phyloP scores from a whole-genome alignment of 2,797 vertebrate genomes.

The Trematocara caparti region DNA sequence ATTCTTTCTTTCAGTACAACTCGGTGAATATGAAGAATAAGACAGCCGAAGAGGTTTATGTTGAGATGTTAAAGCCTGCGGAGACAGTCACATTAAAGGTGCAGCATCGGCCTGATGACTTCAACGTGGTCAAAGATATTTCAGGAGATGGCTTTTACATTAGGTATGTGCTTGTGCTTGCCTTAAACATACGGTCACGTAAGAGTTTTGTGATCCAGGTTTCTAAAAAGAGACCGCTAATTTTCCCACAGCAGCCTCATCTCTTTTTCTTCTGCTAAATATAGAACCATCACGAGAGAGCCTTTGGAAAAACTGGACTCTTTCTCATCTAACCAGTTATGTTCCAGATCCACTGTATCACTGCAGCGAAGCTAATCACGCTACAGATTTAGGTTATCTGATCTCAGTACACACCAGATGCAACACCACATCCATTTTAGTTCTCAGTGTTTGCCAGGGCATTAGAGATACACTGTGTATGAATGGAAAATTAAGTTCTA shows the following conservation, averaged over 20 bases:
- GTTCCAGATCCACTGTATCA: slow-evolving; percentile 48
- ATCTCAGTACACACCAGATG: slow-evolving; percentile 4
- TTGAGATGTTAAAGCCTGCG: slow-evolving; percentile 93
- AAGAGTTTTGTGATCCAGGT: background rate
- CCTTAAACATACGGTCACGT: background rate
- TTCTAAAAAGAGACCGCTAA: background rate
- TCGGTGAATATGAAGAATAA: slow-evolving; percentile 86
- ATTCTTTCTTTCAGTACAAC: slow-evolving; percentile 79
- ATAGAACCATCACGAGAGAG: slow-evolving; percentile 38
- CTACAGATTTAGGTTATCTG: slow-evolving; percentile 44
- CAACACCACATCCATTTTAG: background rate
- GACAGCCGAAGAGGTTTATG: slow-evolving; percentile 93
- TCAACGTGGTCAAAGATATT: slow-evolving; percentile 85
- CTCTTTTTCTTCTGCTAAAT: slow-evolving; percentile 40
- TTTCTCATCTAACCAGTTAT: slow-evolving; percentile 66
- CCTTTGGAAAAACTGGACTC: slow-evolving; percentile 34
- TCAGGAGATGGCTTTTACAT: slow-evolving; percentile 95
- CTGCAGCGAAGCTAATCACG: slow-evolving; percentile 24
- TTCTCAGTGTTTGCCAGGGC: slow-evolving; percentile 6
- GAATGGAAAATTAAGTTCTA: slow-evolving; percentile 38
- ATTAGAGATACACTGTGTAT: background rate
- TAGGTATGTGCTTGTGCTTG: slow-evolving; percentile 72
- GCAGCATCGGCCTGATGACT: slow-evolving; percentile 88
- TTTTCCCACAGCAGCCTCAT: slow-evolving; percentile 23
- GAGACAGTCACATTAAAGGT: slow-evolving; percentile 86